phyloP scores from a whole-genome alignment of 2,113 vertebrate species.

The Corythaixoides concolor region DNA sequence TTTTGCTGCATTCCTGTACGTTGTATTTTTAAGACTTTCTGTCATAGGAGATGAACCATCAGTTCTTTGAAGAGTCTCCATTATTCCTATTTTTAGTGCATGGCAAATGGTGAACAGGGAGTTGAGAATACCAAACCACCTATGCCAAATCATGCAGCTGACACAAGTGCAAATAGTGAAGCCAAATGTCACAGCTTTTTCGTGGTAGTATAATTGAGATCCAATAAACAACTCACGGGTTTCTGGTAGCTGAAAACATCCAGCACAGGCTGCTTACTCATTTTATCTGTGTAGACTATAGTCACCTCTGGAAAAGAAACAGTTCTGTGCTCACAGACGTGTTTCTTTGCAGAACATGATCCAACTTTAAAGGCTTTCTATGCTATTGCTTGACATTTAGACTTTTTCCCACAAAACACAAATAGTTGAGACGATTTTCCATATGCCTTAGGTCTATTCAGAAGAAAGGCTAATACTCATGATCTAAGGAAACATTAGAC shows the following conservation, averaged over 20 bases:
- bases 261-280: neutral
- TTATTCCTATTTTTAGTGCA: neutral
- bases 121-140: neutral
- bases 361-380: neutral
- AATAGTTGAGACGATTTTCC: neutral
- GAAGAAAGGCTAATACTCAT: constrained; percentile 14
- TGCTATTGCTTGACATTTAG: neutral
- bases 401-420: neutral
- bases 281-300: neutral
- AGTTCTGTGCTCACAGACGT: neutral
- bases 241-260: neutral
- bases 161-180: neutral
- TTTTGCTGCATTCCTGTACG: neutral
- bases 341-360: neutral
- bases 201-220: neutral
- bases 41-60: neutral
- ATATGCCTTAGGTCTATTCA: neutral
- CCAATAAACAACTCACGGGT: neutral
- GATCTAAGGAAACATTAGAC: neutral
- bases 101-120: neutral
- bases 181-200: neutral
- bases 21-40: neutral
- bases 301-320: neutral
- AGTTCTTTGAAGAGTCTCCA: neutral
- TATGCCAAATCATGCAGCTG: neutral